Evolutionary conservation across 2,797 vertebrate genomes (phyloP), one percentile per base, ranked within the genome.

Genomic region (Myotis vivesi): DNA sequence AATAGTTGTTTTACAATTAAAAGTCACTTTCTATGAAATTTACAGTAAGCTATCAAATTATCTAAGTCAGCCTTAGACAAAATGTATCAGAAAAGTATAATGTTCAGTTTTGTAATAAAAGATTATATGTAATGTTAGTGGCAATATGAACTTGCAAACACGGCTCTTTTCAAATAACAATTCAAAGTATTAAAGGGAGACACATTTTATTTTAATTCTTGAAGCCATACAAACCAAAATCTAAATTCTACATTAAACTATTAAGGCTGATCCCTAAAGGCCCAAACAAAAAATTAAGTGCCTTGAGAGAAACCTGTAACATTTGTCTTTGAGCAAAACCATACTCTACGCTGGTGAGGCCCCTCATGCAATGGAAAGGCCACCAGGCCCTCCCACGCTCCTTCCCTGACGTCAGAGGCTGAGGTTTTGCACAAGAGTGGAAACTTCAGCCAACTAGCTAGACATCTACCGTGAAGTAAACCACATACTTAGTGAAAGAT

Each of bases 1-100:
- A 81, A 62, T 22, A 72, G 72, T 53, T 87, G 83, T 83, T 95
- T 95, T 80, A 92, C 7, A 95, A 90, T 83, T 71, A 82, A 85
- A 95, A 87, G 49, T 73, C 55, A 85, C 64, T 87, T 89, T 64
- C 86, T 80, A 87, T 36, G 13, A 69, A 87, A 73, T 75, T 88
- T 84, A 95, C 53, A 62, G 41, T 66, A 84, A 95, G 30, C 20
- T 92, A 92, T 41, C 71, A 82, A 69, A 86, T 80, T 17, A 64
- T 36, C 76, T 25, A 94, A 36, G 77, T 87, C 49, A 55, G 41
- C 72, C 73, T 76, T 76, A 44, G 33, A 82, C 51, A 94, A 95
- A 85, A 46, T n/a, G n/a, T 75, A 86, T 66, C 72, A 86, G 82
- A 36, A 64, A 92, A 94, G 49, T 64, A 38, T 55, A 15, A 46